phyloP scores from a whole-genome alignment of 1,140 invertebrate species.

The Sarcophaga peregrina region DNA sequence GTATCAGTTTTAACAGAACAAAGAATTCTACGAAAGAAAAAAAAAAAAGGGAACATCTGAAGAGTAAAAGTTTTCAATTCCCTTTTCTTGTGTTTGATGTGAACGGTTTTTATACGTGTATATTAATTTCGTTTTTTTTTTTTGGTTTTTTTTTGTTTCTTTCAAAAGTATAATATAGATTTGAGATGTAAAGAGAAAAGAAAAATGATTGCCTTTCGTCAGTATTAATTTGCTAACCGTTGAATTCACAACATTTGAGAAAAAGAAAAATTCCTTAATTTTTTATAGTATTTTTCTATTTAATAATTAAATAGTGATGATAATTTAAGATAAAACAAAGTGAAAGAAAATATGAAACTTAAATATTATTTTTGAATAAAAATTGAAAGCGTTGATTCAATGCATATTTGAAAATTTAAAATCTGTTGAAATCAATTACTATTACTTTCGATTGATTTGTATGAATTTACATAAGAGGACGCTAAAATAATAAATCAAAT shows the following conservation, averaged over 20 bases:
- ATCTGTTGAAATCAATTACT: not conserved
- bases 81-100: not conserved
- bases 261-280: too few species aligned
- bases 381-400: not conserved
- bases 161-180: not conserved
- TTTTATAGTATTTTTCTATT: not conserved
- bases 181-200: not conserved
- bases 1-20: not conserved
- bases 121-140: too few species aligned
- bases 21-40: constrained; percentile 20
- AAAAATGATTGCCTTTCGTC: not conserved
- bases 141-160: not conserved
- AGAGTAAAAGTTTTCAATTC: constrained; percentile 5
- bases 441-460: not conserved
- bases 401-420: not conserved
- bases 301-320: not conserved
- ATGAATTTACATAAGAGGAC: not conserved
- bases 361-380: not conserved
- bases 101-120: too few species aligned
- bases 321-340: not conserved
- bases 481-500: too few species aligned
- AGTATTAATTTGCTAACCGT: not conserved
- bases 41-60: not conserved
- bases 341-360: not conserved
- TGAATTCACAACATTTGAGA: not conserved